A percentile compares a stretch with the other conserved stretches of the same genome.
Evolutionary conservation across 2,888 invertebrate genomes (phyloP).

Genomic region (Oscheius onirici): DNA sequence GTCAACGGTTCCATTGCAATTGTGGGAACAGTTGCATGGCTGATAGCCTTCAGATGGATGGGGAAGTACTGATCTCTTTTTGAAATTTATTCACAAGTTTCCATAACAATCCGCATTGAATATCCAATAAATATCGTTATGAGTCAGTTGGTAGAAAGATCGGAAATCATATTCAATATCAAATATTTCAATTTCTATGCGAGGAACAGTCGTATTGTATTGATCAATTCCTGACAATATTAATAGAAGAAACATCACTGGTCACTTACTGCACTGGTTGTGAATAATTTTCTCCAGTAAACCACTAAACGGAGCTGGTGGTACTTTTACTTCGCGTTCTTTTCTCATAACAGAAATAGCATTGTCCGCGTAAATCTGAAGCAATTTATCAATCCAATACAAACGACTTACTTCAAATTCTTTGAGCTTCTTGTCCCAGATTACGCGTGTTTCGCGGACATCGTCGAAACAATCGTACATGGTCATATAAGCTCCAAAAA

Average conservation of each 20-base stretch:
- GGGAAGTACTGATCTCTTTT: not conserved
- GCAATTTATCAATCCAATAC: not conserved
- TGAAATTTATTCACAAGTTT: not conserved
- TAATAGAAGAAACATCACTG: too few relatives aligned
- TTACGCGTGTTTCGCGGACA: not conserved
- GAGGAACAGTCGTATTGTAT: not conserved
- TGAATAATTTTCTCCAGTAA: not conserved
- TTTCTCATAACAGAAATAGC: constrained; percentile 3
- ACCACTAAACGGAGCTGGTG: constrained; percentile 1
- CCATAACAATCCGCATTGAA: constrained; percentile 22
- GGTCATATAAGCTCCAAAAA: constrained; percentile 14
- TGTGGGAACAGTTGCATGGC: constrained; percentile 2
- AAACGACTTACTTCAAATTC: constrained; percentile 4
- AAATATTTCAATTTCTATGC: not conserved
- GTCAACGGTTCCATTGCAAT: constrained; percentile 2
- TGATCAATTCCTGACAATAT: not conserved
- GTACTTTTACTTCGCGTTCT: not conserved
- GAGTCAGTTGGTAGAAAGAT: not conserved
- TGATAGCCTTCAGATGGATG: constrained; percentile 3
- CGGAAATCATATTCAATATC: not conserved
- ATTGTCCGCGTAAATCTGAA: constrained; percentile 12
- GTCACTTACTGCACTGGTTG: constrained; percentile 1
- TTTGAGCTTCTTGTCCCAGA: constrained; percentile 9
- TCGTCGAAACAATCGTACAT: constrained; percentile 30
- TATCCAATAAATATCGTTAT: constrained; percentile 10